Base-by-base conservation (phyloP, 1,140 invertebrate genomes). In the Ceratosolen solmsi region DNA sequence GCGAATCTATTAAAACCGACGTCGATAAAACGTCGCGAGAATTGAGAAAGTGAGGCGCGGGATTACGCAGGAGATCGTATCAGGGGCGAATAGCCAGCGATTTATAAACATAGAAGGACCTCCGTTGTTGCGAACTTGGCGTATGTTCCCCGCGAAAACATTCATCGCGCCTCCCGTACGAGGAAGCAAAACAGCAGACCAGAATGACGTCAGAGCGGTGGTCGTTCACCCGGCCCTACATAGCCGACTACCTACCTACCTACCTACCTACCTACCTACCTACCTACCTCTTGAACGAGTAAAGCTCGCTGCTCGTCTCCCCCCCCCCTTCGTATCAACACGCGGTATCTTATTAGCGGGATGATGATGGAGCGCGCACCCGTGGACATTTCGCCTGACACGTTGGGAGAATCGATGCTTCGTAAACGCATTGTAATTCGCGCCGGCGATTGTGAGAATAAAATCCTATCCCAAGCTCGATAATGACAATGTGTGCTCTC, bases 321-420 rank as follows among this genome's bases (percentile, higher is more conserved):
- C 51, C 20, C 20, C 17, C 51, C 20, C 51, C 20, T 20, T 54
- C 51, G 2, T 15, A 2, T 54, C 17, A 4, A 5, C 51, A 46
- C 41, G 5, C 13, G 13, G 41, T 46, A 13, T 13, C 41, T 46
- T 63, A 80, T 73, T 73, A 63, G 49, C 65, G 51, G 49, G 20
- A 65, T 51, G 75, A 78, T 78, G 46, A 78, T 78, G 33, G 74
- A 75, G 33, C 73, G 17, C 73, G 54, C 7, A 30, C 15, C 30
- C 25, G 25, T n/a, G 4, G 41, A 13, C 5, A 13, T 46, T 46
- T n/a, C n/a, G n/a, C n/a, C n/a, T n/a, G n/a, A n/a, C n/a, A n/a
- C n/a, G 41, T 5, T 46, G 41, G 41, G 41, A 7, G 41, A n/a
- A n/a, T n/a, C n/a, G n/a, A n/a, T n/a, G n/a, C n/a, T n/a, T n/a